Evolutionary conservation across 2,888 invertebrate species (phyloP).

Genomic region (Omphaloscelis lunosa): DNA sequence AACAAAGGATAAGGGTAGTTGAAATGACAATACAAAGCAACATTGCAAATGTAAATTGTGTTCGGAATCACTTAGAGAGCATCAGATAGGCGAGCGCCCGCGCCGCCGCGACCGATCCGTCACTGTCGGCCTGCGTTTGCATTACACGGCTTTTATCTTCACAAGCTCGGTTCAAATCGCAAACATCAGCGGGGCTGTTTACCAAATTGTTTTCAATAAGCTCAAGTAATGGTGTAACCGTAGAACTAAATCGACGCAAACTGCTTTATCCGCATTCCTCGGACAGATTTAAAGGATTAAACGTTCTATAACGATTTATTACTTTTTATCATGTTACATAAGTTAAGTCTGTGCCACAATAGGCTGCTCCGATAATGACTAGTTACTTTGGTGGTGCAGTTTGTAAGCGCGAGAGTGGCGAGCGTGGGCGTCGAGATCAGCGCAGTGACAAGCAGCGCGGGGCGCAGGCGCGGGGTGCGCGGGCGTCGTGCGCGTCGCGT

Average conservation of each 20-base stretch:
- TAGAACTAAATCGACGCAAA: slow-evolving; percentile 77
- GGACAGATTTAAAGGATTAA: slow-evolving; percentile 82
- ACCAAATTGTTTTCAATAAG: slow-evolving; percentile 90
- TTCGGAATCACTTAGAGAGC: slow-evolving; percentile 89
- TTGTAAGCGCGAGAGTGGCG: slow-evolving; percentile 70
- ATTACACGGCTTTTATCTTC: slow-evolving; percentile 89
- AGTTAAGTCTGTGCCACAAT: slow-evolving; percentile 81
- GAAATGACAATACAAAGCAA: slow-evolving; percentile 87
- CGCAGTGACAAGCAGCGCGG: slow-evolving; percentile 73
- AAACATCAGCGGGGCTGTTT: slow-evolving; percentile 88
- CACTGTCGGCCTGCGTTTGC: slow-evolving; percentile 89
- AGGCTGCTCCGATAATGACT: slow-evolving; percentile 82
- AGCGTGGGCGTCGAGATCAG: slow-evolving; percentile 72
- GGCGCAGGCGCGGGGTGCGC: slow-evolving; percentile 39
- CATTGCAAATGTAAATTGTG: slow-evolving; percentile 88
- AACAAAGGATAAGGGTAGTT: slow-evolving; percentile 82
- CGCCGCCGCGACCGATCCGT: slow-evolving; percentile 88
- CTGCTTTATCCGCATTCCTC: slow-evolving; percentile 79
- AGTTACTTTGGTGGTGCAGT: slow-evolving; percentile 77
- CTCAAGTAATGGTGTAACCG: slow-evolving; percentile 86
- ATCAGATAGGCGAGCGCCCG: slow-evolving; percentile 87
- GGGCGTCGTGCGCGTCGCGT: slow-evolving; percentile 63
- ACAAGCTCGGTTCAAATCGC: slow-evolving; percentile 86
- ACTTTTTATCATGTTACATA: slow-evolving; percentile 85
- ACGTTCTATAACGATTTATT: slow-evolving; percentile 85